Conservation (phyloP, 1,140 invertebrate species). For the Tenebrio molitor region DNA sequence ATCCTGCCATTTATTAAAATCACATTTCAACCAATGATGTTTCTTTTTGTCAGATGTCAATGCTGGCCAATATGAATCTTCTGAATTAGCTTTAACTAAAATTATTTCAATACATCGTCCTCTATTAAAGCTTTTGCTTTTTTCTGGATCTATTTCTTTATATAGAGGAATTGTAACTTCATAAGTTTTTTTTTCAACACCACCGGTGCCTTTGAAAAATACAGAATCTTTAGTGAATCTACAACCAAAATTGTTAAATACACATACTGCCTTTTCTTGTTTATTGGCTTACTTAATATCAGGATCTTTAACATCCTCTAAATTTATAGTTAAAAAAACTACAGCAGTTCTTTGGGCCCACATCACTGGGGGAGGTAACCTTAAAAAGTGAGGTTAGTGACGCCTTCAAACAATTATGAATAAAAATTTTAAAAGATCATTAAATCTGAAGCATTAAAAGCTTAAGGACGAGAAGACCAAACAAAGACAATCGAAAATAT, state of each 20-base stretch:
- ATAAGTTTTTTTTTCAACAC: slow-evolving; percentile 87
- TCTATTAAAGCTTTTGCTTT: slow-evolving; percentile 76
- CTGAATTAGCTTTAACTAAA: slow-evolving; percentile 78
- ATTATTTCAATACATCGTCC: slow-evolving; percentile 85
- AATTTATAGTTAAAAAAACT: slow-evolving; percentile 88
- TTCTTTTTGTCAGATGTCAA: slow-evolving; percentile 91
- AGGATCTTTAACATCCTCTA: slow-evolving; percentile 92
- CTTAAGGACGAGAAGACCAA: no score
- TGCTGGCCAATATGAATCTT: slow-evolving; percentile 88
- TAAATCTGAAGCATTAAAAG: no score
- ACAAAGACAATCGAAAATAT: no score
- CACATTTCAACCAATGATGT: slow-evolving; percentile 96
- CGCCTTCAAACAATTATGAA: neutral
- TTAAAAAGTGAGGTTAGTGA: slow-evolving; percentile 60
- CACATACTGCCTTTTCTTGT: no score
- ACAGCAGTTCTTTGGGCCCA: slow-evolving; percentile 91
- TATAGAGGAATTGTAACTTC: slow-evolving; percentile 89
- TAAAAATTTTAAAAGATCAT: no score
- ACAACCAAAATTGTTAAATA: neutral
- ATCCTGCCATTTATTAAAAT: slow-evolving; percentile 98
- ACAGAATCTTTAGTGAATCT: slow-evolving; percentile 84
- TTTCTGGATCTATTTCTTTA: slow-evolving; percentile 85
- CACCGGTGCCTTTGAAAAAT: slow-evolving; percentile 88
- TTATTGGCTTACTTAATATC: slow-evolving; percentile 77
- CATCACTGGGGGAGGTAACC: slow-evolving; percentile 82